Percentiles rank a stretch among this genome's conserved stretches.
Conservation (phyloP, 2,113 vertebrate species). For the Catagonus wagneri region DNA sequence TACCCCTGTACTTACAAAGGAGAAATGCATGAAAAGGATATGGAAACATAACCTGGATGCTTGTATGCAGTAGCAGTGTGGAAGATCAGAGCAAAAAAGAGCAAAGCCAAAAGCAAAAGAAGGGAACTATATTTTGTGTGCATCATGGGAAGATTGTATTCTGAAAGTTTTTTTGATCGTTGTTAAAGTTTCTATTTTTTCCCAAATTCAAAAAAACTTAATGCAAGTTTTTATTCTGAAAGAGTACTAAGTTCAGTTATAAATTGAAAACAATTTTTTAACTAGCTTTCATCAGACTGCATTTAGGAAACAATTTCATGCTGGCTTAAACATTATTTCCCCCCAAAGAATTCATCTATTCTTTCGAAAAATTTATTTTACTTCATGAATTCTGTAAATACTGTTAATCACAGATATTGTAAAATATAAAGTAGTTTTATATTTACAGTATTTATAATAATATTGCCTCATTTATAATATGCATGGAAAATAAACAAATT, state of each 20-base stretch:
- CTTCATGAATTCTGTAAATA: slow-evolving; percentile 1
- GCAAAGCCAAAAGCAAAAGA: background rate
- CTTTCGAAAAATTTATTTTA: slow-evolving; percentile 61
- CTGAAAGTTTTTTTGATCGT: background rate
- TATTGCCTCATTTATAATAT: background rate
- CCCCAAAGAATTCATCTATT: background rate
- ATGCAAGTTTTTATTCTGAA: slow-evolving; percentile 36
- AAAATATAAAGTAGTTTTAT: background rate
- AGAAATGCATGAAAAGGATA: background rate
- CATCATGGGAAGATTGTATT: background rate
- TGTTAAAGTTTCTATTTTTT: slow-evolving; percentile 41
- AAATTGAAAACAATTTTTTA: slow-evolving; percentile 24
- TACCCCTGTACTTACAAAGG: background rate
- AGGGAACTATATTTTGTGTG: background rate
- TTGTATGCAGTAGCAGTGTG: background rate
- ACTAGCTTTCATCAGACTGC: background rate
- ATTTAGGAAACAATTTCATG: slow-evolving; percentile 61
- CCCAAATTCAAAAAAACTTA: slow-evolving; percentile 42
- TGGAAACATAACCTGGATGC: background rate
- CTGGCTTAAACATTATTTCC: slow-evolving; percentile 11
- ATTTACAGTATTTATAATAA: slow-evolving; percentile 38
- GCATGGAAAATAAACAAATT: background rate
- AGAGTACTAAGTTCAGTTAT: background rate
- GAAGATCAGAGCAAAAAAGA: background rate
- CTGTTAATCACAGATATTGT: background rate